Evolutionary conservation across 2,797 vertebrate genomes (phyloP).

Genomic region (Eupleurogrammus muticus): DNA sequence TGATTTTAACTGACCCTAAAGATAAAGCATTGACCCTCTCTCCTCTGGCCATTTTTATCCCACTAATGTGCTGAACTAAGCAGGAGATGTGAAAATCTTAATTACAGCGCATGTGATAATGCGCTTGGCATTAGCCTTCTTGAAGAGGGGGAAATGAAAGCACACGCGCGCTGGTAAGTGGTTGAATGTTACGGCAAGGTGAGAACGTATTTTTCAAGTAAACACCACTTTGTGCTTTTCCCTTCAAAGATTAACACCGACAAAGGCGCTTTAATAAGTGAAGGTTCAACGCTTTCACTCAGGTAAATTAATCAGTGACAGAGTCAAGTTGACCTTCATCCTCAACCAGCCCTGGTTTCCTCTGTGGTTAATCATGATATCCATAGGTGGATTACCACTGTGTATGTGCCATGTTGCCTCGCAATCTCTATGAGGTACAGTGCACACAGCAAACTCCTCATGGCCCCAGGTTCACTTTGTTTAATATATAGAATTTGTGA

Average conservation of each 20-base stretch:
- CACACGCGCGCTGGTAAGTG: not conserved
- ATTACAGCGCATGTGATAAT: constrained; percentile 68
- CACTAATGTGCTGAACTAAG: constrained; percentile 70
- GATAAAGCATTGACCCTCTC: constrained; percentile 72
- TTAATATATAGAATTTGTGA: not conserved
- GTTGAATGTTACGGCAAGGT: constrained; percentile 65
- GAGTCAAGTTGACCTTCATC: constrained; percentile 21
- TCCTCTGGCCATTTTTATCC: constrained; percentile 51
- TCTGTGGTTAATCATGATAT: not conserved
- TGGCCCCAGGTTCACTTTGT: not conserved
- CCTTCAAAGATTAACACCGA: constrained; percentile 25
- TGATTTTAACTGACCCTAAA: constrained; percentile 71
- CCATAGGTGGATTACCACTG: not conserved
- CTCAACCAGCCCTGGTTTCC: not conserved
- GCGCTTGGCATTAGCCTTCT: constrained; percentile 42
- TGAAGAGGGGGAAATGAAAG: constrained; percentile 20
- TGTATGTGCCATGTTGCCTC: not conserved
- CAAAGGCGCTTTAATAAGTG: constrained; percentile 17
- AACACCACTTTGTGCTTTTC: constrained; percentile 25
- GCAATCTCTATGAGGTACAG: not conserved
- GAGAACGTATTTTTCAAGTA: constrained; percentile 33
- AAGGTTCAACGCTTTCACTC: constrained; percentile 16
- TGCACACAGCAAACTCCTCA: no score
- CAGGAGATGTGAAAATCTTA: constrained; percentile 72
- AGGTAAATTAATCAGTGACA: not conserved